Conservation (phyloP, 2,113 vertebrate species). For the Junco hyemalis region DNA sequence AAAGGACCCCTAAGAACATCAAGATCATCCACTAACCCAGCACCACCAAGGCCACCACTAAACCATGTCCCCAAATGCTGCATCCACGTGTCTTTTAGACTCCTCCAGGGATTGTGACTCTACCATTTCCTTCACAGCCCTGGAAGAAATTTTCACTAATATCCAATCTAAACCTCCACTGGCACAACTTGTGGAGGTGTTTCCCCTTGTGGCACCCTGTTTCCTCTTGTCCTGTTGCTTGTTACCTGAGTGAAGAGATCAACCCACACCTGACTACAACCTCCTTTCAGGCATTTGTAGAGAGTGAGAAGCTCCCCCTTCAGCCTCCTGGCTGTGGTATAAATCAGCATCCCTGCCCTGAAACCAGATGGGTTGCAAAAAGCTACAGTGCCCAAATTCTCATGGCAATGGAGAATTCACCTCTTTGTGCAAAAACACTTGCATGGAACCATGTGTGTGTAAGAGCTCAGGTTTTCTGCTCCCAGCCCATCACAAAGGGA, state of each 20-base stretch:
- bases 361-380: neutral
- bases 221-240: neutral
- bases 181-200: neutral
- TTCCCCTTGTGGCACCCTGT: neutral
- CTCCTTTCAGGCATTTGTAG: neutral
- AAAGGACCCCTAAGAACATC: neutral
- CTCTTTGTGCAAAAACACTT: neutral
- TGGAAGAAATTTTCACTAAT: neutral
- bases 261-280: neutral
- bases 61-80: neutral
- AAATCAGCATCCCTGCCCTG: neutral
- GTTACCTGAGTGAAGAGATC: neutral
- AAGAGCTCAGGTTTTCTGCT: neutral
- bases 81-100: neutral
- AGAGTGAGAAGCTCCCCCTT: neutral
- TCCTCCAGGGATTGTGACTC: neutral
- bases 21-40: neutral
- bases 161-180: neutral
- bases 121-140: neutral
- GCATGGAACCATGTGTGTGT: rapidly evolving
- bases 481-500: neutral
- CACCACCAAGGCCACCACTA: neutral
- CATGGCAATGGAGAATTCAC: neutral
- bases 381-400: neutral
- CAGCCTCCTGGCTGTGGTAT: neutral